These are phyloP conservation scores for Horisme vitalbata DNA, from an alignment of 2,888 invertebrate species.

Conservation along the genomic window DNA sequence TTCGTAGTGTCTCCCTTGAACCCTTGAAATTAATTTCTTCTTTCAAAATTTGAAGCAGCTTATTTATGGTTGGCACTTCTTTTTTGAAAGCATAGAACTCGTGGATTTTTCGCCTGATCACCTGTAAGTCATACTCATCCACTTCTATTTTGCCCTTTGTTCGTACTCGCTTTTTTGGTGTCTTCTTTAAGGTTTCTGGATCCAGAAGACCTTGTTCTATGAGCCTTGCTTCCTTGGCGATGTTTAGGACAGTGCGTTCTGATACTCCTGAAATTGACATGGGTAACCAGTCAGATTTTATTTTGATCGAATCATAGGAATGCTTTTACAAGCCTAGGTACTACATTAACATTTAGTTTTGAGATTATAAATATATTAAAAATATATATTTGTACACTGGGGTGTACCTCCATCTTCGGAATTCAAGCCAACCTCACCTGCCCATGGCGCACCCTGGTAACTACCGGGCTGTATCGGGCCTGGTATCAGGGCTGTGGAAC, in stretches of 20 bases:
- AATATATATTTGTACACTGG: too few species aligned
- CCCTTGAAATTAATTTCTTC: slow-evolving; percentile 76
- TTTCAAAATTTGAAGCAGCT: slow-evolving; percentile 69
- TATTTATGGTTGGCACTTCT: slow-evolving; percentile 76
- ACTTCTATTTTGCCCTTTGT: slow-evolving; percentile 77
- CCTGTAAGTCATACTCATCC: slow-evolving; percentile 72
- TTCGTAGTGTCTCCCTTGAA: slow-evolving; percentile 69
- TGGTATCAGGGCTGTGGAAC: too few species aligned
- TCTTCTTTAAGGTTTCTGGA: slow-evolving; percentile 69
- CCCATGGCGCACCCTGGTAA: too few species aligned
- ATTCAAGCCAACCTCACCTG: too few species aligned
- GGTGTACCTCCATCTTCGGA: too few species aligned
- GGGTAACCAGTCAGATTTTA: too few species aligned
- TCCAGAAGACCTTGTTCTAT: slow-evolving; percentile 73
- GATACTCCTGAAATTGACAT: slow-evolving; percentile 65
- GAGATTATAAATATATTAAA: too few species aligned
- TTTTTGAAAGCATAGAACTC: slow-evolving; percentile 76
- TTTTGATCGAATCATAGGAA: too few species aligned
- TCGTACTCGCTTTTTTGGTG: slow-evolving; percentile 69
- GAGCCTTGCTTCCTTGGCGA: slow-evolving; percentile 72
- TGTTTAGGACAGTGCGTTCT: slow-evolving; percentile 71
- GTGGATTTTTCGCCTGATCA: slow-evolving; percentile 72
- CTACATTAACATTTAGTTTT: too few species aligned
- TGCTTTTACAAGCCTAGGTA: too few species aligned
- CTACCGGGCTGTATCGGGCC: too few species aligned